These are phyloP conservation scores for Chrysolina haemoptera DNA, from an alignment of 2,888 invertebrate species.

Conservation along the genomic window DNA sequence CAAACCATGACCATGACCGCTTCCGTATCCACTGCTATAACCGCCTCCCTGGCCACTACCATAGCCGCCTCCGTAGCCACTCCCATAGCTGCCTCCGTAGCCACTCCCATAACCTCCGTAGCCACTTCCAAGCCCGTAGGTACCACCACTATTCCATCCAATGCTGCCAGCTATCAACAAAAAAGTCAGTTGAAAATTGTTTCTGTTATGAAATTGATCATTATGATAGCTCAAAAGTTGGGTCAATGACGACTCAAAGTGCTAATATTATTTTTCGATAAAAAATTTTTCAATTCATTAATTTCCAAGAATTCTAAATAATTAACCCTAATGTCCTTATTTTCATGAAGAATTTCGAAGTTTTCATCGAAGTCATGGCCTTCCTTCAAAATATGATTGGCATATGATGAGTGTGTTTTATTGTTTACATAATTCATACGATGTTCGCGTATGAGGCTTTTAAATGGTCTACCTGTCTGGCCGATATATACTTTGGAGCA, in stretches of 20 bases:
- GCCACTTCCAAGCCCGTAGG: not conserved
- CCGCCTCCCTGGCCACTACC: conserved; percentile 6
- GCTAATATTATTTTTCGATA: too few relatives aligned
- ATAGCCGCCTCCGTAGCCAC: not conserved
- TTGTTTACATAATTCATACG: too few relatives aligned
- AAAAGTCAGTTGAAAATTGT: not conserved
- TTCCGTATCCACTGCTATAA: conserved; percentile 10
- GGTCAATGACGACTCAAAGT: not conserved
- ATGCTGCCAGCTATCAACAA: conserved; percentile 23
- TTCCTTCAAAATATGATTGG: too few relatives aligned
- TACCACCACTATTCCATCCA: conserved; percentile 25
- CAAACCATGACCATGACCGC: not conserved
- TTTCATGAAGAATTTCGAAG: too few relatives aligned
- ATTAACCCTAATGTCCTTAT: too few relatives aligned
- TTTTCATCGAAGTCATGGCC: too few relatives aligned
- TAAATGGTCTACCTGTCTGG: too few relatives aligned
- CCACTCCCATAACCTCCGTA: not conserved
- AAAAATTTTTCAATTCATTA: too few relatives aligned
- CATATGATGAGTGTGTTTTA: too few relatives aligned
- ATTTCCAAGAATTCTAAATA: too few relatives aligned
- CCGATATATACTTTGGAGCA: too few relatives aligned
- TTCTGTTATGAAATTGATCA: not conserved
- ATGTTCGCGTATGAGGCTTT: too few relatives aligned
- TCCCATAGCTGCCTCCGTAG: not conserved
- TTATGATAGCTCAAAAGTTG: not conserved